A percentile compares a stretch with the other conserved stretches of the same genome.
Conservation (phyloP, 2,797 vertebrate species). For the Pagetopsis macropterus region DNA sequence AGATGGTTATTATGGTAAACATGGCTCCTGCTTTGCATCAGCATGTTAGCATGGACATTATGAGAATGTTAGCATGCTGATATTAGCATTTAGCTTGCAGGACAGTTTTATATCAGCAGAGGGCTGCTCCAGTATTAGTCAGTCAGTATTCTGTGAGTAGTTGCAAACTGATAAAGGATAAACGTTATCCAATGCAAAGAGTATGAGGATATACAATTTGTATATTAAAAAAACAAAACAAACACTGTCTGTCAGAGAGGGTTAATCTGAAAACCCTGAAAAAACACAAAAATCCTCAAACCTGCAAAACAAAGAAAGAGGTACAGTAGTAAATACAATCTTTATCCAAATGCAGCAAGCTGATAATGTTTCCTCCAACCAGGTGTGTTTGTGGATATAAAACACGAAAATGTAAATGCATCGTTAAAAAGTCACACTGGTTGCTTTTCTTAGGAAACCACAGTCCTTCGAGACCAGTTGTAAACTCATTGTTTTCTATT, state of each 20-base stretch:
- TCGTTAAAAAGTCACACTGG: not conserved
- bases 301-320: constrained; percentile 13
- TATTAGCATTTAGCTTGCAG: too few species aligned
- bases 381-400: constrained; percentile 10
- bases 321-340: not conserved
- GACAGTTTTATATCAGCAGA: not conserved
- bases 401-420: constrained; percentile 6
- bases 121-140: too few species aligned
- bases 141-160: not conserved
- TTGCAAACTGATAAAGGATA: not conserved
- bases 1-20: too few species aligned
- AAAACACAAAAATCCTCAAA: not conserved
- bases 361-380: constrained; percentile 38
- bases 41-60: too few species aligned
- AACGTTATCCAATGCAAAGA: not conserved
- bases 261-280: not conserved
- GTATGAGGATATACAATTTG: not conserved
- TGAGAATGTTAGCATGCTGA: too few species aligned
- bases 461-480: constrained; percentile 16
- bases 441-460: constrained; percentile 27
- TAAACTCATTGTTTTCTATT: constrained; percentile 16
- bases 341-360: constrained; percentile 45
- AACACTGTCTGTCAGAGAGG: not conserved
- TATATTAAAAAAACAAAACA: not conserved
- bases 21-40: too few species aligned